phyloP scores from a whole-genome alignment of 1,140 invertebrate species.

The Drosophila albomicans region DNA sequence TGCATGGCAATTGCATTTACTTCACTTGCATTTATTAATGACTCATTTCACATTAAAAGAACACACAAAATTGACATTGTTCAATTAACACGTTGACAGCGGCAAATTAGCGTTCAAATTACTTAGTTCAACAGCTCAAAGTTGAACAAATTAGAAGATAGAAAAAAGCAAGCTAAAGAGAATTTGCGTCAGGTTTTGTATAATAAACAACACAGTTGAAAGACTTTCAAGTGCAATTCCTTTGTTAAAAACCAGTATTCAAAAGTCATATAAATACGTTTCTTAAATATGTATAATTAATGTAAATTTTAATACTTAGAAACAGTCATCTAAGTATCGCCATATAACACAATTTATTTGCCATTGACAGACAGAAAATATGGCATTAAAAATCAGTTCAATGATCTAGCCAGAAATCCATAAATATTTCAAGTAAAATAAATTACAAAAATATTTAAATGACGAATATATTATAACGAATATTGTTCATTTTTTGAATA shows the following conservation, averaged over 20 bases:
- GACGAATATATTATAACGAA: too few species aligned
- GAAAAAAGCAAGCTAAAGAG: neutral
- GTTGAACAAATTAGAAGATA: neutral
- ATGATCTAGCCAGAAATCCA: constrained; percentile 13
- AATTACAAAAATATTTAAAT: neutral
- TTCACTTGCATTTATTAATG: neutral
- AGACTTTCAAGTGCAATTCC: constrained; percentile 6
- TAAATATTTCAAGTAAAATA: neutral
- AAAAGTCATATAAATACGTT: neutral
- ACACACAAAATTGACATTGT: constrained; percentile 21
- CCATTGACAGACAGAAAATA: neutral
- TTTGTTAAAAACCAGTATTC: neutral
- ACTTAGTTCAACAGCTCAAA: neutral
- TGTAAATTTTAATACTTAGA: neutral
- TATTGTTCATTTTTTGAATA: too few species aligned
- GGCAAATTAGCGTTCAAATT: constrained; percentile 36
- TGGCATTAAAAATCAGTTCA: neutral
- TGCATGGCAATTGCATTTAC: constrained; percentile 1
- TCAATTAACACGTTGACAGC: constrained; percentile 34
- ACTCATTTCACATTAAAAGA: neutral
- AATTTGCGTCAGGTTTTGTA: neutral
- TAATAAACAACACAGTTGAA: neutral
- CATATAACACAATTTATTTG: neutral
- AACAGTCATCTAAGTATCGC: neutral
- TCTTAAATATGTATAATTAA: neutral